A percentile compares a stretch with the other conserved stretches of the same genome.
phyloP scores from a whole-genome alignment of 2,797 vertebrate species.

The Ptychobarbus kaznakovi region DNA sequence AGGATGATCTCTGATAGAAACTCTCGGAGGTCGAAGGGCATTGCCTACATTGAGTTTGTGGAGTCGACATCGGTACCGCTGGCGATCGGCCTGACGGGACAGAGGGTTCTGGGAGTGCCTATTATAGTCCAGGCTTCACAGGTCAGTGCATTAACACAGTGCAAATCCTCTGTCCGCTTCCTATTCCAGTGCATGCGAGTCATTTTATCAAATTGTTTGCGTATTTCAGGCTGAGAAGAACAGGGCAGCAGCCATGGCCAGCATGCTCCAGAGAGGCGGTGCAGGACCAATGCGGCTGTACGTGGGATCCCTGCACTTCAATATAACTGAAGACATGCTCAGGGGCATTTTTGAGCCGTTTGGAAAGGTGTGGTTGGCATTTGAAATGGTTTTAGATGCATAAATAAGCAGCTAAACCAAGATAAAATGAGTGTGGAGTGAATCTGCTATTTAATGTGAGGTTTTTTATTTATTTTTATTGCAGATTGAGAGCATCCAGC shows the following conservation, averaged over 20 bases:
- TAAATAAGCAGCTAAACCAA: not conserved
- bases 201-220: not conserved
- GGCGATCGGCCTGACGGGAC: conserved; percentile 96
- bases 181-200: not conserved
- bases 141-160: conserved; percentile 72
- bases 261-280: conserved; percentile 95
- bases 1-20: conserved; percentile 98
- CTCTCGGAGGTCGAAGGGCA: conserved; percentile 97
- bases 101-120: conserved; percentile 94
- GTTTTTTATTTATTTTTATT: not conserved
- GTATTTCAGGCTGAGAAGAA: conserved; percentile 93
- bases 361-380: conserved; percentile 85
- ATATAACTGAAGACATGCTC: conserved; percentile 99
- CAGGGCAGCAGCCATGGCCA: conserved; percentile 91
- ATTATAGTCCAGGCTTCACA: conserved; percentile 99
- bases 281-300: conserved; percentile 97
- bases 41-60: conserved; percentile 98
- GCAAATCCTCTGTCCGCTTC: not conserved
- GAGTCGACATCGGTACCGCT: conserved; percentile 95
- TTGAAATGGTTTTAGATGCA: not conserved
- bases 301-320: conserved; percentile 96
- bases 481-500: conserved; percentile 94
- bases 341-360: conserved; percentile 98
- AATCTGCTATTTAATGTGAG: not conserved
- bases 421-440: not conserved